Evolutionary conservation across 2,888 invertebrate species (phyloP).

Genomic region (Nephrocerus scutellatus): DNA sequence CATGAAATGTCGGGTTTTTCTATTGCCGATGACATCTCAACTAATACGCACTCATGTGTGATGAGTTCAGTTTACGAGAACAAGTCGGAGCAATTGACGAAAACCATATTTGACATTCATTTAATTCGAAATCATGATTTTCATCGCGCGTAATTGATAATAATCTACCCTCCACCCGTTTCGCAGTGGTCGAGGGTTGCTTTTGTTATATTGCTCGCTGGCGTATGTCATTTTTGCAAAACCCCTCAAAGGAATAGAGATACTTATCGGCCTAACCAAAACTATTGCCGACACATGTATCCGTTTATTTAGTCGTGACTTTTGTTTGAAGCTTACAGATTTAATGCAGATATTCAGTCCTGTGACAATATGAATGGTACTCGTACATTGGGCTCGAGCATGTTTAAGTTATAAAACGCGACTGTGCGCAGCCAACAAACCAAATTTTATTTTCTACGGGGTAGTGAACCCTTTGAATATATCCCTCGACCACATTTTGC

Average conservation of each 20-base stretch:
- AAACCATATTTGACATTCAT: conserved; percentile 44
- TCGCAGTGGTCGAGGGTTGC: conserved; percentile 11
- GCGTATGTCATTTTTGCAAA: conserved; percentile 22
- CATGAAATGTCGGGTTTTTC: too few relatives aligned
- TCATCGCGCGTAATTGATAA: conserved; percentile 43
- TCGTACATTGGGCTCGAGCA: too few relatives aligned
- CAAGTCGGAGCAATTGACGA: too few relatives aligned
- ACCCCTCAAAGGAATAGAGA: conserved; percentile 30
- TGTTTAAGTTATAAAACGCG: too few relatives aligned
- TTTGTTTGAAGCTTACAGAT: too few relatives aligned
- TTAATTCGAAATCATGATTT: conserved; percentile 46
- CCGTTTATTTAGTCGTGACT: conserved; percentile 48
- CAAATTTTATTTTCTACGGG: too few relatives aligned
- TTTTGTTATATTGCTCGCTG: conserved; percentile 25
- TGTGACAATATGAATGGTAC: too few relatives aligned
- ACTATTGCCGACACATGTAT: conserved; percentile 49
- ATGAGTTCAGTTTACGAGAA: too few relatives aligned
- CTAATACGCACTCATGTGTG: too few relatives aligned
- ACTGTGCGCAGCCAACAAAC: too few relatives aligned
- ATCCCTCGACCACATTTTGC: neutral
- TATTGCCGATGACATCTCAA: too few relatives aligned
- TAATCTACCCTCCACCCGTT: conserved; percentile 32
- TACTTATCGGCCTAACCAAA: conserved; percentile 47
- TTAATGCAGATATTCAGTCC: too few relatives aligned
- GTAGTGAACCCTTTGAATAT: conserved; percentile 18